Evolutionary conservation across 2,888 invertebrate genomes (phyloP), one percentile per base, ranked within the genome.

Genomic region (Caradrina clavipalpis): DNA sequence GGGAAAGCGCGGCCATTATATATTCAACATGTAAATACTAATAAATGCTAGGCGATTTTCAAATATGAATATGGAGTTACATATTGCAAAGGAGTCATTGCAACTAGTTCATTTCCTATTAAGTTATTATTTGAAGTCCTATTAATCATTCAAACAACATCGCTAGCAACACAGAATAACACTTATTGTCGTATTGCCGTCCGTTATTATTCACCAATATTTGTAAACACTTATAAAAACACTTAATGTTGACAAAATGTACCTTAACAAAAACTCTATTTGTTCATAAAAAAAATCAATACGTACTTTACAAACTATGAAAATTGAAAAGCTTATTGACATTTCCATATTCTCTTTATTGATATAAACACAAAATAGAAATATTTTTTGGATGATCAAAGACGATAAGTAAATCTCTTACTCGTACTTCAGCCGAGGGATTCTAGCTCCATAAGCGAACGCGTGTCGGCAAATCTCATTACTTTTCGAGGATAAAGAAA

Each of bases 391-490:
- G 85, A 87, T 89, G 89, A 91, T 92, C 90, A 92, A 92, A 92
- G 88, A 86, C 87, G 83, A 85, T 87, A 88, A 83, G 85, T 89
- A 88, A 90, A 89, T 89, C 90, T 88, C 84, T 85, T 78, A 81
- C 81, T 85, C 80, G 81, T 86, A 79, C 87, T 84, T 80, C 85
- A 84, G 79, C 78, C 80, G 84, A 69, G 73, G 87, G 88, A 88
- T 88, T 88, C 86, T 81, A 87, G 87, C 87, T 86, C 86, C 84
- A 87, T 87, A 89, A 90, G 88, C 86, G 90, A 87, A 91, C 91
- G 90, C 91, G 88, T 92, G 90, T 93, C 89, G 89, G 84, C 88
- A 93, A 93, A 93, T 94, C 93, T 91, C 89, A 93, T 93, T 93
- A 92, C 93, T 90, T 91, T 89, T 86, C 85, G 87, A 88, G 92